These are phyloP conservation scores for Corythornis madagascariensis DNA, from an alignment of 2,113 vertebrate species.

Conservation along the genomic window DNA sequence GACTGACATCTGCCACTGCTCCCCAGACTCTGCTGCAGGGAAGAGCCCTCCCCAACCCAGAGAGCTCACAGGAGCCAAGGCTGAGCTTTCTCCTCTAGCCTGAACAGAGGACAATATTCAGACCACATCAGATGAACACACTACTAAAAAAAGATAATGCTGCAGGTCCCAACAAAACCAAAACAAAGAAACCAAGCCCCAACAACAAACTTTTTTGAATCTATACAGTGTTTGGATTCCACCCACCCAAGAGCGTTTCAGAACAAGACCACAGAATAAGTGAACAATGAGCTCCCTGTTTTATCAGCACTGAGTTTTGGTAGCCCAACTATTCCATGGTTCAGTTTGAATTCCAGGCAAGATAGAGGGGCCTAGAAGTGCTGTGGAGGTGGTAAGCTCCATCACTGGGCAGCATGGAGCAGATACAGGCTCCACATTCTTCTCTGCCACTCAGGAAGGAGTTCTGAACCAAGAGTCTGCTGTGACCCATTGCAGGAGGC, in stretches of 20 bases:
- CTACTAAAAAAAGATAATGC: background rate
- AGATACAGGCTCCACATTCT: background rate
- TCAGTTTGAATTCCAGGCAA: slow-evolving; percentile 14
- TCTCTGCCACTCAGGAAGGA: background rate
- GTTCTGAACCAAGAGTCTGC: background rate
- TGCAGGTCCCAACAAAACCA: background rate
- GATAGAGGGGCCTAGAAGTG: background rate
- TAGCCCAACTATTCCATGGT: background rate
- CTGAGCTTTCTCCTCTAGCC: background rate
- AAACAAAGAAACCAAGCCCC: too few relatives aligned
- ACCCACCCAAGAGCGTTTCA: background rate
- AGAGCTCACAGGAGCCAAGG: background rate
- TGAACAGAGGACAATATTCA: background rate
- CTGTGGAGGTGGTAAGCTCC: background rate
- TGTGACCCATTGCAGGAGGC: background rate
- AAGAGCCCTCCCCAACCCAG: background rate
- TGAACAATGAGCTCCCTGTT: background rate
- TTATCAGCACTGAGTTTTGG: background rate
- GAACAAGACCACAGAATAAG: background rate
- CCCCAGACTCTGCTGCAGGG: background rate
- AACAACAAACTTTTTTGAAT: background rate
- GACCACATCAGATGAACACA: background rate
- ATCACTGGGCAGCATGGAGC: background rate
- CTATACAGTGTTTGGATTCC: background rate
- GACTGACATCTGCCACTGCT: background rate